Conservation (phyloP, 2,113 vertebrate genomes). For the Poeciliopsis turrubarensis region DNA sequence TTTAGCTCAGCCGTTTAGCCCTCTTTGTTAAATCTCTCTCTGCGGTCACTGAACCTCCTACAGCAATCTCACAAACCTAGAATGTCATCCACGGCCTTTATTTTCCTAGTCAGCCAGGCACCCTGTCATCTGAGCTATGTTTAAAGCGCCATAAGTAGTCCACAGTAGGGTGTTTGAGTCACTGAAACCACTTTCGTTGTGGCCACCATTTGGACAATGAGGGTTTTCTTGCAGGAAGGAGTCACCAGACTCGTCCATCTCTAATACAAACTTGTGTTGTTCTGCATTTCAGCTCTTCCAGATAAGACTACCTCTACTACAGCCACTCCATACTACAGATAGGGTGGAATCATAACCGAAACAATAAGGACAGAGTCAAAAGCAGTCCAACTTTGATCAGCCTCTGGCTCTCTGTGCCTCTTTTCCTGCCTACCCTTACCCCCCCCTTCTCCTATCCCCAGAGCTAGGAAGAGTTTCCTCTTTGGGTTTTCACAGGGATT, state of each 20-base stretch:
- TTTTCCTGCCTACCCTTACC: conserved; percentile 33
- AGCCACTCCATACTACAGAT: background rate
- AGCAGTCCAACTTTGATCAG: conserved; percentile 32
- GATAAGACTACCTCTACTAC: background rate
- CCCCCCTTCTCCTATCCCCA: background rate
- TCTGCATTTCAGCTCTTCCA: background rate
- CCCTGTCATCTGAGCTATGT: conserved; percentile 40
- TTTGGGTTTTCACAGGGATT: conserved; percentile 56
- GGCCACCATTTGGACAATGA: conserved; percentile 49
- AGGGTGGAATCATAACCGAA: background rate
- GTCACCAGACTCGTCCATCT: conserved; percentile 7
- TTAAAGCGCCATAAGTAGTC: conserved; percentile 59
- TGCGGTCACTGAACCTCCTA: conserved; percentile 68
- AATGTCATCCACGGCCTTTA: conserved; percentile 55
- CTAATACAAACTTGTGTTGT: background rate
- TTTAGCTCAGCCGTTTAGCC: conserved; percentile 48
- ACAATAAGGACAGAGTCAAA: background rate
- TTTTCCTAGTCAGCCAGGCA: conserved; percentile 40
- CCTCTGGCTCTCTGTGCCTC: conserved; percentile 15
- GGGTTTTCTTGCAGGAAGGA: conserved; percentile 7
- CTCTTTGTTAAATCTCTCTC: conserved; percentile 54
- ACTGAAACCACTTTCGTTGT: conserved; percentile 48
- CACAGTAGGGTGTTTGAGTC: conserved; percentile 41
- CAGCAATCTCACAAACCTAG: conserved; percentile 45
- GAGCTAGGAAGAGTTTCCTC: conserved; percentile 62